Base-by-base conservation (phyloP, 2,113 vertebrate species). In the Tamias sibiricus region DNA sequence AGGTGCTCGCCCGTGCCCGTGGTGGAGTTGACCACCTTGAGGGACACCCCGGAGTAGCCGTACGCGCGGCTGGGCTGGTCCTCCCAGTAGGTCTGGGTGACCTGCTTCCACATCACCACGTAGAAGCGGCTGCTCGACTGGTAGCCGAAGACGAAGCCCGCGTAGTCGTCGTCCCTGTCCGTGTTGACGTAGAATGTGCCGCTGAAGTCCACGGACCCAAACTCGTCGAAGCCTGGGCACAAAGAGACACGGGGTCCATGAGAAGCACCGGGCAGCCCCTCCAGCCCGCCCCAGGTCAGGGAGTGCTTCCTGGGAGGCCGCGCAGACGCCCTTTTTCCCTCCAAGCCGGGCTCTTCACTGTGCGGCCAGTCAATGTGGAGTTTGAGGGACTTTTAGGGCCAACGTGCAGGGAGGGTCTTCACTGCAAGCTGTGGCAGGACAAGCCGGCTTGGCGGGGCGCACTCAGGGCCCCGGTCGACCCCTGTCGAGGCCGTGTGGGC, bases 71-170 rank as follows among this genome's bases (percentile, higher is more conserved):
- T 99, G 75, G 99, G 99, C 96, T 99, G 99, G 94, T 99, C 99
- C 80, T 99, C 99, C 99, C 99, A 99, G 98, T 99, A 99, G 2
- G 99, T 99, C 99, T 99, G 99, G 6, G 99, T 99, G 95, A 99
- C 99, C 98, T 99, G 99, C 97, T 99, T 99, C 99, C 99, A 99
- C 99, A 99, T 99, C 16, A 99, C 99, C 62, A 99, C 99, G 0
- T 99, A 99, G 97, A 99, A 99, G 7, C 99, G 99, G 68, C 99
- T 99, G 95, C 99, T 99, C 20, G 99, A 99, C 98, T 99, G 99
- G 98, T 99, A 99, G 96, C 99, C 99, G 12, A 99, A 99, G 77
- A 99, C 99, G 90, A 99, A 99, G 88, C 99, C 99, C 0, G 99
- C 99, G 0, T 99, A 99, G 98, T 99, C 99, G 0, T 99, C 99